Evolutionary conservation across 2,888 invertebrate genomes (phyloP).

Genomic region (Catocala nupta): DNA sequence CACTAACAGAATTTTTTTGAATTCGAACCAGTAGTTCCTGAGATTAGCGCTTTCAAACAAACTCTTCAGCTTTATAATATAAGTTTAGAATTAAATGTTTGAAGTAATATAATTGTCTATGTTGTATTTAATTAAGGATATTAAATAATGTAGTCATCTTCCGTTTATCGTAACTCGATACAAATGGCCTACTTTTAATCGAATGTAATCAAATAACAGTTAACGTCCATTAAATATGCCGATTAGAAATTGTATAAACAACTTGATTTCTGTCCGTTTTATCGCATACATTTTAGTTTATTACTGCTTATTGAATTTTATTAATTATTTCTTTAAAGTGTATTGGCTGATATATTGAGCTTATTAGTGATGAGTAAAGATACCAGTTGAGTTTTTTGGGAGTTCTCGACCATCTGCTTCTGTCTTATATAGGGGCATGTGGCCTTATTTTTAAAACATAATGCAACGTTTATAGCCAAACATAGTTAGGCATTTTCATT

Average conservation of each 20-base stretch:
- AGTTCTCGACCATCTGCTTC: too few relatives aligned
- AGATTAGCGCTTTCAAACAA: too few relatives aligned
- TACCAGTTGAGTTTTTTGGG: too few relatives aligned
- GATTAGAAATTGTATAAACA: constrained; percentile 31
- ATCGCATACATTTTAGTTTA: constrained; percentile 10
- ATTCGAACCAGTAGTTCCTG: too few relatives aligned
- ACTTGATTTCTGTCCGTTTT: constrained; percentile 8
- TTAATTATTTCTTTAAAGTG: constrained; percentile 9
- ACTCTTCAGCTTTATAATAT: too few relatives aligned
- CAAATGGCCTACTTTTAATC: constrained; percentile 15
- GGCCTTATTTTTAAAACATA: too few relatives aligned
- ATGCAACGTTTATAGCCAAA: too few relatives aligned
- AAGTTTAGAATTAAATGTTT: too few relatives aligned
- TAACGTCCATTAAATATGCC: constrained; percentile 16
- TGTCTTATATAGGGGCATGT: too few relatives aligned
- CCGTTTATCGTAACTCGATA: background rate
- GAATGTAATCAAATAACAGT: constrained; percentile 12
- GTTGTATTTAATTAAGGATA: constrained; percentile 8
- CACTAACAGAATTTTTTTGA: too few relatives aligned
- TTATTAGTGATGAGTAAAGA: too few relatives aligned
- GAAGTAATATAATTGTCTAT: background rate
- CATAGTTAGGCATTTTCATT: too few relatives aligned
- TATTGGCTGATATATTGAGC: background rate
- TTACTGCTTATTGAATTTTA: constrained; percentile 5
- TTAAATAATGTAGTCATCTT: constrained; percentile 9